These are phyloP conservation scores for Labeo calbasu DNA, from an alignment of 2,797 vertebrate species.

Conservation along the genomic window DNA sequence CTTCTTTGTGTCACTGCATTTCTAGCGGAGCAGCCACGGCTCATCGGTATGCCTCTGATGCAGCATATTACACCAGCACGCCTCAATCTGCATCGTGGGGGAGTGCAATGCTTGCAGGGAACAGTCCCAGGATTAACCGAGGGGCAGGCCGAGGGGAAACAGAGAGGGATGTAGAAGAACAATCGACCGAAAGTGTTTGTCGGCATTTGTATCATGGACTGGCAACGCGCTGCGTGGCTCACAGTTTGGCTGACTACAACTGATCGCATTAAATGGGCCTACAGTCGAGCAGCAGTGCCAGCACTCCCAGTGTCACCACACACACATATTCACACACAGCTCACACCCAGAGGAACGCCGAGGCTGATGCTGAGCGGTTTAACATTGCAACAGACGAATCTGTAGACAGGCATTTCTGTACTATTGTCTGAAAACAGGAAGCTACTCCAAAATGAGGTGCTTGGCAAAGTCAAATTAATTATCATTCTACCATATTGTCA, in stretches of 20 bases:
- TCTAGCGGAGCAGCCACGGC: constrained; percentile 7
- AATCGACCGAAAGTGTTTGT: constrained; percentile 20
- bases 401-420: constrained; percentile 66
- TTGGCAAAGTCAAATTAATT: constrained; percentile 7
- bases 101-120: constrained; percentile 44
- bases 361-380: constrained; percentile 64
- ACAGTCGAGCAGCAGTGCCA: constrained; percentile 55
- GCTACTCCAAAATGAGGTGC: not conserved
- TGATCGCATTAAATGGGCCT: constrained; percentile 69
- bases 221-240: constrained; percentile 63
- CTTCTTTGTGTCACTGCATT: constrained; percentile 43
- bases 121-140: constrained; percentile 49
- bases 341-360: constrained; percentile 41
- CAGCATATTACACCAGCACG: constrained; percentile 19
- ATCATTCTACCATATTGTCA: constrained; percentile 11
- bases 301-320: constrained; percentile 44
- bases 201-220: constrained; percentile 62
- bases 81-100: constrained; percentile 54
- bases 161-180: constrained; percentile 2
- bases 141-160: not conserved
- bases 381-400: constrained; percentile 56
- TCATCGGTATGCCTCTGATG: constrained; percentile 55
- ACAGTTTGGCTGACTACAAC: constrained; percentile 57
- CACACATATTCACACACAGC: constrained; percentile 14
- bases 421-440: constrained; percentile 60